phyloP scores from a whole-genome alignment of 2,113 vertebrate species.

The Lepisosteus oculatus region DNA sequence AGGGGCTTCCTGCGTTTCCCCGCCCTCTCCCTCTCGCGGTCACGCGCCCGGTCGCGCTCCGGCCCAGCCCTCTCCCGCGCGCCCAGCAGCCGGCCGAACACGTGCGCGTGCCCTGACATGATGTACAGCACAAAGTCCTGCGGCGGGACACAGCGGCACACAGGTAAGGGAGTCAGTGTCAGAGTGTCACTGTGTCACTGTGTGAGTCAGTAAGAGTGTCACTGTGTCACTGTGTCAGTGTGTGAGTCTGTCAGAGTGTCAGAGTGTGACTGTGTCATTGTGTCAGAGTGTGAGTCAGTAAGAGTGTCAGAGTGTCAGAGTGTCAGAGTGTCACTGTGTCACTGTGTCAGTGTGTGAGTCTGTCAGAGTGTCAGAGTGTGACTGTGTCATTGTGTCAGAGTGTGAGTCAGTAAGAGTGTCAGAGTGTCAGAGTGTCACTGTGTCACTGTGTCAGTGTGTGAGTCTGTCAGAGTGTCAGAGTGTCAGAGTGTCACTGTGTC shows the following conservation, averaged over 20 bases:
- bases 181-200: conserved; percentile 24
- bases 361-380: conserved; percentile 47
- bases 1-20: conserved; percentile 57
- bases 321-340: not conserved
- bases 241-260: conserved; percentile 17
- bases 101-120: conserved; percentile 80
- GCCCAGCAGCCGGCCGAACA: conserved; percentile 78
- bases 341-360: conserved; percentile 20
- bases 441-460: conserved; percentile 52
- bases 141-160: conserved; percentile 30
- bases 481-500: no score
- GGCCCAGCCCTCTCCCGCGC: conserved; percentile 52
- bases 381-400: conserved; percentile 11
- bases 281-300: conserved; percentile 8
- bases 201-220: conserved; percentile 49
- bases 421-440: conserved; percentile 56
- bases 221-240: conserved; percentile 57
- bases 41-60: conserved; percentile 59
- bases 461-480: no score
- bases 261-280: no score
- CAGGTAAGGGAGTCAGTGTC: not conserved
- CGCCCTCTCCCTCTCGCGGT: conserved; percentile 60
- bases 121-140: conserved; percentile 91
- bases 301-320: conserved; percentile 17
- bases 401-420: conserved; percentile 42